phyloP scores from a whole-genome alignment of 2,113 vertebrate species.

The Zosterops borbonicus region DNA sequence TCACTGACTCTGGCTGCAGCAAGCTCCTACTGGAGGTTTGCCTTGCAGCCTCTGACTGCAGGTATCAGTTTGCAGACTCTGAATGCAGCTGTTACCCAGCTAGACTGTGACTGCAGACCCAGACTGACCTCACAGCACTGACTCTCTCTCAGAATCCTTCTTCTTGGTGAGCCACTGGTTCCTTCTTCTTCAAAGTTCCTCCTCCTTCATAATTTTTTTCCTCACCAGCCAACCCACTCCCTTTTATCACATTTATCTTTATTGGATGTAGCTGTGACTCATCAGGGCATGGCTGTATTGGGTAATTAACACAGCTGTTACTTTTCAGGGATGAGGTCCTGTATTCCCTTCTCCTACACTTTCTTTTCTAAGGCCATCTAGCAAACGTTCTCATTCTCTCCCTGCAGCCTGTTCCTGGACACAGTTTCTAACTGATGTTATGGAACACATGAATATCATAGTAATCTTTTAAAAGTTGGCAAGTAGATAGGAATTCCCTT shows the following conservation, averaged over 20 bases:
- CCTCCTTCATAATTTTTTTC: background rate
- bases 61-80: background rate
- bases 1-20: background rate
- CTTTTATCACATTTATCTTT: background rate
- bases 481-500: background rate
- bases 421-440: background rate
- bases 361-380: background rate
- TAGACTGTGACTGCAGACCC: background rate
- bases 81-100: background rate
- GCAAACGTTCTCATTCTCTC: background rate
- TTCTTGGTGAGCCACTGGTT: background rate
- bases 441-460: background rate
- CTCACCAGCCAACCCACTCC: background rate
- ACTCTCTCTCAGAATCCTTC: background rate
- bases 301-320: background rate
- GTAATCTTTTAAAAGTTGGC: background rate
- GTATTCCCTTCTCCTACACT: background rate
- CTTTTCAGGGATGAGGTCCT: background rate
- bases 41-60: background rate
- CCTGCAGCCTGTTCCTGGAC: background rate
- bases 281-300: background rate
- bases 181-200: no score
- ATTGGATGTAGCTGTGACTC: background rate
- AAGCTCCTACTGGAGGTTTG: background rate
- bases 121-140: background rate